These are phyloP conservation scores for Drosophila albomicans DNA, from an alignment of 1,140 invertebrate species.

Conservation along the genomic window DNA sequence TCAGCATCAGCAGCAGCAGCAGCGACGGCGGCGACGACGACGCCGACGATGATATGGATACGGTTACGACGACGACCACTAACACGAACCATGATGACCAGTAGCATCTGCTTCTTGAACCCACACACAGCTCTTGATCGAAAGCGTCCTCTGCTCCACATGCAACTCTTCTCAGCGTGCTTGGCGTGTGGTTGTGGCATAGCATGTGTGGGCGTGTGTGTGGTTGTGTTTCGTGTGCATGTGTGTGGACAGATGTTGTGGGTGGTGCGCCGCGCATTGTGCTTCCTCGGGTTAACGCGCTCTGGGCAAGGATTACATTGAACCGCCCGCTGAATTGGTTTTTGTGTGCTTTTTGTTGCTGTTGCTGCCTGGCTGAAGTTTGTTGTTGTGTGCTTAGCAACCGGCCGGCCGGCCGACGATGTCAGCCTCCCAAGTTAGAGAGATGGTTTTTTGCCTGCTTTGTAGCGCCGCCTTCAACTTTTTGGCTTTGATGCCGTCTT, in stretches of 20 bases:
- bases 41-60: conserved; percentile 9
- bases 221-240: conserved; percentile 34
- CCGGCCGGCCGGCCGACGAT: conserved; percentile 53
- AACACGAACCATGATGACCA: conserved; percentile 11
- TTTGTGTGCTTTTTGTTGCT: conserved; percentile 16
- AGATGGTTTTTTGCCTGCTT: conserved; percentile 56
- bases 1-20: conserved; percentile 63
- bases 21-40: conserved; percentile 28
- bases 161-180: conserved; percentile 39
- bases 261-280: conserved; percentile 37
- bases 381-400: conserved; percentile 56
- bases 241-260: conserved; percentile 21
- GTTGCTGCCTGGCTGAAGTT: conserved; percentile 59
- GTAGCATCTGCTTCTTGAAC: conserved; percentile 7
- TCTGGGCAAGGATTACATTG: not conserved
- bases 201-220: conserved; percentile 31
- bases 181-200: conserved; percentile 12
- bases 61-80: conserved; percentile 15
- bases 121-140: conserved; percentile 39
- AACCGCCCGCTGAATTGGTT: conserved; percentile 15
- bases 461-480: conserved; percentile 60
- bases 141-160: conserved; percentile 36
- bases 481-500: conserved; percentile 41
- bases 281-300: conserved; percentile 29
- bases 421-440: conserved; percentile 36